Evolutionary conservation across 1,140 invertebrate genomes (phyloP), one percentile per base, ranked within the genome.

Genomic region (Saxidomus purpurata): DNA sequence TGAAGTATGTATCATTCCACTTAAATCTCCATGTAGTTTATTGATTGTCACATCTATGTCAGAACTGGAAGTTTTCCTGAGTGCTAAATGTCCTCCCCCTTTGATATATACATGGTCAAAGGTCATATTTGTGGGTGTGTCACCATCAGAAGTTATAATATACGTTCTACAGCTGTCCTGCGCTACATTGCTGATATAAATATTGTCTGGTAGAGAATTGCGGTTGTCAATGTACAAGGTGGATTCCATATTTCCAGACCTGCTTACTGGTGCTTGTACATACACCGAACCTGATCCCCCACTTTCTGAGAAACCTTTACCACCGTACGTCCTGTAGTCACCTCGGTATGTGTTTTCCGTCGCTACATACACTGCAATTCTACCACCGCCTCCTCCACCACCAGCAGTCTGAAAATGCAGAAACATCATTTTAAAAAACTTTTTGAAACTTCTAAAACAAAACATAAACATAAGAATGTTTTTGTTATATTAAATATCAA

Each of bases 321-420:
- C 93, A 63, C 93, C 93, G 83, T 90, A 90, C 0, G 93, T 91
- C 47, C 84, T 38, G 89, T 92, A 93, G 6, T 81, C 71, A 15
- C 93, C 93, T 19, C 90, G 55, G 90, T 88, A 94, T 17, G 38
- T 89, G 89, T 93, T 91, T 4, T 55, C 49, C 11, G 88, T 84
- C 28, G 79, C 74, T 17, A 91, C 90, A 43, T 83, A 89, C 0
- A 94, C 85, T 67, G 93, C 91, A 11, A 94, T 88, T 84, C 93
- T 82, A 3, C 93, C 93, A 47, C 93, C 93, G 13, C 93, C 93
- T 34, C 92, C 93, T 25, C 93, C 93, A 38, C 93, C 93, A 59
- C 93, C 93, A 31, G 61, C 77, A 63, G 81, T 43, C 93, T 94
- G 74, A n/a, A 90, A 59, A n/a, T n/a, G n/a, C n/a, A n/a, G n/a